Conservation (phyloP, 2,888 invertebrate genomes). For the Xanthorhoe designata region DNA sequence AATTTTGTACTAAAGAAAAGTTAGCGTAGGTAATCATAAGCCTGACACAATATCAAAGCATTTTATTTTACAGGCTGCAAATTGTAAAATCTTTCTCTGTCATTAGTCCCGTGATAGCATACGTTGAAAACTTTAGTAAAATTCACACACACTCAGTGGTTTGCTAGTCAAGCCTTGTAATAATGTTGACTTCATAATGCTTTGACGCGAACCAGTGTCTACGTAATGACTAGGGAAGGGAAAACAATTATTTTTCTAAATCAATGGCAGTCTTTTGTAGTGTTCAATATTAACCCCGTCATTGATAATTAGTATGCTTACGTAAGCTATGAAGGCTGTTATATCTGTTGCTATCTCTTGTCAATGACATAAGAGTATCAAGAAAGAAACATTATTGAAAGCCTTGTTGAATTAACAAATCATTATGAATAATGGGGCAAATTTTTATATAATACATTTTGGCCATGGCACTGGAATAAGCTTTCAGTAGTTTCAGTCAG, state of each 20-base stretch:
- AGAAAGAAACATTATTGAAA: too few relatives aligned
- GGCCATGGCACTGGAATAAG: too few relatives aligned
- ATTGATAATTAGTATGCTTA: too few relatives aligned
- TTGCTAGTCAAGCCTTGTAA: conserved; percentile 52
- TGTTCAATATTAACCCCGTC: too few relatives aligned
- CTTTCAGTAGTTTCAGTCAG: too few relatives aligned
- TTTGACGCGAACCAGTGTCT: conserved; percentile 55
- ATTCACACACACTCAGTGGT: conserved; percentile 45
- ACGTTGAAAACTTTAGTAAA: conserved; percentile 47
- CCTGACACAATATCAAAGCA: neutral
- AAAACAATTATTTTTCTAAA: conserved; percentile 4
- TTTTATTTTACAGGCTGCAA: conserved; percentile 5
- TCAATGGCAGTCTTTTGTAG: neutral
- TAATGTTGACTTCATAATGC: conserved; percentile 52
- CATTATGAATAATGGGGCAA: too few relatives aligned
- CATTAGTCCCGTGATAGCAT: conserved; percentile 50
- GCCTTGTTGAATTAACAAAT: too few relatives aligned
- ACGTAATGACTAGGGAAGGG: conserved; percentile 33
- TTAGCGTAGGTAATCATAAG: neutral
- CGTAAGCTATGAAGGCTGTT: too few relatives aligned
- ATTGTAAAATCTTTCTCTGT: conserved; percentile 36
- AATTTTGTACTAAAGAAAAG: neutral
- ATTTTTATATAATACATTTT: too few relatives aligned
- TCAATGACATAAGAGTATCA: too few relatives aligned
- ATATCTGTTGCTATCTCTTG: too few relatives aligned